These are phyloP conservation scores for Eilema griseolum DNA, from an alignment of 2,888 invertebrate genomes.

Conservation along the genomic window DNA sequence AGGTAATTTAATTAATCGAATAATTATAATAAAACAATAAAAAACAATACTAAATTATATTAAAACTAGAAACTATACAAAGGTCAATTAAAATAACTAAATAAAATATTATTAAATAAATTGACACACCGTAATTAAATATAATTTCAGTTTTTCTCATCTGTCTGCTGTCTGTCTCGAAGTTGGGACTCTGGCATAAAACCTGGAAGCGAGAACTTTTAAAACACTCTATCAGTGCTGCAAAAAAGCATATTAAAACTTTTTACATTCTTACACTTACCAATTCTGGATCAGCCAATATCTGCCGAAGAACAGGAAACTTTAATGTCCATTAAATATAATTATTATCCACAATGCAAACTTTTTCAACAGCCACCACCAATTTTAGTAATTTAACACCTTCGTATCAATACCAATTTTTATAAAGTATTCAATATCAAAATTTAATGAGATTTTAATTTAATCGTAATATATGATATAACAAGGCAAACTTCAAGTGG, in stretches of 20 bases:
- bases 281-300: background rate
- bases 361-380: background rate
- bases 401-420: background rate
- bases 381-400: background rate
- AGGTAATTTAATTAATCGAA: too few species aligned
- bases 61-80: too few species aligned
- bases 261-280: background rate
- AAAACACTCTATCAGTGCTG: background rate
- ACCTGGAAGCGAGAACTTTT: too few species aligned
- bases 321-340: background rate
- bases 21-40: too few species aligned
- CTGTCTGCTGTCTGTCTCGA: too few species aligned
- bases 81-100: too few species aligned
- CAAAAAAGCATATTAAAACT: background rate
- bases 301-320: background rate
- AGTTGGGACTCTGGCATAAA: too few species aligned
- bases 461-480: background rate
- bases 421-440: background rate
- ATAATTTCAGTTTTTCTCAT: too few species aligned
- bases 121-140: too few species aligned
- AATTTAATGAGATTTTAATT: background rate
- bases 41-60: too few species aligned
- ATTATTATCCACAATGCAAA: background rate
- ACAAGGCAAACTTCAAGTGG: background rate
- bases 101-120: too few species aligned